Conservation (phyloP, 2,888 invertebrate genomes). For the Sturmia bella region DNA sequence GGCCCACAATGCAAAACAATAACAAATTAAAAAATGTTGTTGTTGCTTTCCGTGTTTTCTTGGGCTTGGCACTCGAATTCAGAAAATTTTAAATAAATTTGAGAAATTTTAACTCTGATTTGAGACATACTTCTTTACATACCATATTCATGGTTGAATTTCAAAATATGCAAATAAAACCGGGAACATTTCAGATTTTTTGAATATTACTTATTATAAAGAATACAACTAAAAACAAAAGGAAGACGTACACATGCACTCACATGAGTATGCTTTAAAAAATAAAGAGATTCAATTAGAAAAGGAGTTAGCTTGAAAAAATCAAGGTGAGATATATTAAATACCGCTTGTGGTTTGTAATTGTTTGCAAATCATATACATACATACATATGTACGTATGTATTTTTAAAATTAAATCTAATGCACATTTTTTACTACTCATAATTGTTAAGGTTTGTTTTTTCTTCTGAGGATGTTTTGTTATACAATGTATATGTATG, state of each 20-base stretch:
- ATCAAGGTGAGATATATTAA: not conserved
- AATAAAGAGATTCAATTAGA: constrained; percentile 42
- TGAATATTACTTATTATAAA: not conserved
- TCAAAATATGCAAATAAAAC: not conserved
- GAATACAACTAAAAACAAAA: constrained; percentile 17
- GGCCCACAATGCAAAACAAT: too few relatives aligned
- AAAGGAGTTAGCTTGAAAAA: constrained; percentile 1
- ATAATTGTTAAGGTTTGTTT: constrained; percentile 53
- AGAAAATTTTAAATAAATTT: too few relatives aligned
- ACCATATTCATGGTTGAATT: too few relatives aligned
- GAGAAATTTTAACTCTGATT: too few relatives aligned
- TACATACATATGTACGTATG: constrained; percentile 1
- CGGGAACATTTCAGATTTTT: constrained; percentile 20
- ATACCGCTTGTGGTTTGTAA: constrained; percentile 20
- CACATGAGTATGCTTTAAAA: not conserved
- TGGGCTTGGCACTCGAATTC: too few relatives aligned
- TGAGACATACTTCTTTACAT: too few relatives aligned
- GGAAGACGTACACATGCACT: not conserved
- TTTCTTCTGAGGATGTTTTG: constrained; percentile 5
- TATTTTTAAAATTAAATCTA: constrained; percentile 15
- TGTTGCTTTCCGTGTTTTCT: too few relatives aligned
- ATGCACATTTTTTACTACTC: constrained; percentile 48
- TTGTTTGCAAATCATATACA: constrained; percentile 35
- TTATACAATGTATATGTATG: too few relatives aligned
- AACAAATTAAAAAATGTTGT: too few relatives aligned